A percentile compares a stretch with the other conserved stretches of the same genome.
Conservation (phyloP, 2,888 invertebrate genomes). For the Archips crataeganus region DNA sequence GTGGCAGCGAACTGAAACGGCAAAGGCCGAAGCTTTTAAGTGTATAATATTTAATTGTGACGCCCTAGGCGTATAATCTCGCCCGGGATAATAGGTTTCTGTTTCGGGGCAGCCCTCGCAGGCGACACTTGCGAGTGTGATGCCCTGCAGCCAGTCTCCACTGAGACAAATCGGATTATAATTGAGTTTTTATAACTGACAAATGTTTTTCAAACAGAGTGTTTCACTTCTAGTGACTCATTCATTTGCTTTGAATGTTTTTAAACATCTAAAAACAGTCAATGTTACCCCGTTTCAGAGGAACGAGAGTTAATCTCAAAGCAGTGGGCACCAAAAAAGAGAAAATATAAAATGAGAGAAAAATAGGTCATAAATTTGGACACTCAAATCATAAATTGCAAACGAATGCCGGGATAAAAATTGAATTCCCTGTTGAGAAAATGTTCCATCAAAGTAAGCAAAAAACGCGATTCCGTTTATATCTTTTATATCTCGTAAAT, state of each 20-base stretch:
- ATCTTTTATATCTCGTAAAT: slow-evolving; percentile 86
- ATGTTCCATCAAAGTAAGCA: slow-evolving; percentile 85
- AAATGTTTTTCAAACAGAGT: slow-evolving; percentile 62
- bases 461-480: slow-evolving; percentile 86
- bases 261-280: not conserved
- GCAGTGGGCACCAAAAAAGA: not conserved
- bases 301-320: not conserved
- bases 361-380: slow-evolving; percentile 64
- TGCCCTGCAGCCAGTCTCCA: slow-evolving; percentile 78
- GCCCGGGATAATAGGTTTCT: slow-evolving; percentile 87
- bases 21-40: slow-evolving; percentile 86
- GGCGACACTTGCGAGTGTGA: slow-evolving; percentile 82
- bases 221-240: slow-evolving; percentile 44
- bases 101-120: slow-evolving; percentile 83
- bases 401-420: slow-evolving; percentile 78
- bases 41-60: slow-evolving; percentile 87
- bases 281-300: not conserved
- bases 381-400: slow-evolving; percentile 74
- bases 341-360: slow-evolving; percentile 46
- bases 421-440: slow-evolving; percentile 84
- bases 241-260: slow-evolving; percentile 27
- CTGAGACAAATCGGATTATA: slow-evolving; percentile 84
- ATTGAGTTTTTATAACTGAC: slow-evolving; percentile 78
- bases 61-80: slow-evolving; percentile 87
- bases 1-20: slow-evolving; percentile 85